Evolutionary conservation across 2,797 vertebrate species (phyloP).

Genomic region (Harpagifer antarcticus): DNA sequence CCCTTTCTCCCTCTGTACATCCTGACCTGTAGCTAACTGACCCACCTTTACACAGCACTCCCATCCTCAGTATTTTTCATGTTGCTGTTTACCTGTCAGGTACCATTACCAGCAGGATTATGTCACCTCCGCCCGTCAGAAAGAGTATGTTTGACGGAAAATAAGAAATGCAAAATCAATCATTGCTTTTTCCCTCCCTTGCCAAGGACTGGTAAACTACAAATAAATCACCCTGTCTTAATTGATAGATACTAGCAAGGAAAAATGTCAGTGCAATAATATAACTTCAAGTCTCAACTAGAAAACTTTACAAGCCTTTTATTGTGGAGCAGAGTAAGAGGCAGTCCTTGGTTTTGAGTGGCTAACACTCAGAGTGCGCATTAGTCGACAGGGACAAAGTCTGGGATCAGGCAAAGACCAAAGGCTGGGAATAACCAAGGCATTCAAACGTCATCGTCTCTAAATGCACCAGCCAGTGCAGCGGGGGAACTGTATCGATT

Average conservation of each 20-base stretch:
- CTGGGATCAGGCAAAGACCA: slow-evolving; percentile 53
- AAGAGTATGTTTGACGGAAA: slow-evolving; percentile 19
- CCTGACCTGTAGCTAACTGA: slow-evolving; percentile 35
- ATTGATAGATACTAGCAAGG: neutral
- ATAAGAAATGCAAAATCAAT: neutral
- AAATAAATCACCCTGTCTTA: neutral
- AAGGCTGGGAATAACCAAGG: slow-evolving; percentile 33
- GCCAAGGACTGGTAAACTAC: neutral
- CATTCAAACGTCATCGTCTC: slow-evolving; percentile 43
- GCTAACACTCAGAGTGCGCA: slow-evolving; percentile 12
- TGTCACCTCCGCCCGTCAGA: slow-evolving; percentile 44
- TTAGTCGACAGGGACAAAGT: slow-evolving; percentile 66
- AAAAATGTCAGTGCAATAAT: neutral
- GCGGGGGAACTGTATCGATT: slow-evolving; percentile 56
- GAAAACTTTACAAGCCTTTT: neutral
- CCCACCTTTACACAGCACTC: slow-evolving; percentile 9
- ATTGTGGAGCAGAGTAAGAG: neutral
- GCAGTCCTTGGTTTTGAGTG: slow-evolving; percentile 15
- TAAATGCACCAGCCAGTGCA: slow-evolving; percentile 27
- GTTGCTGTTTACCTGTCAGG: slow-evolving; percentile 53
- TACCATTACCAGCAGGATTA: slow-evolving; percentile 45
- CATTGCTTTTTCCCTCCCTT: neutral
- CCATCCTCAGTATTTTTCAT: slow-evolving; percentile 9
- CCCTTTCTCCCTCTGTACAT: slow-evolving; percentile 34
- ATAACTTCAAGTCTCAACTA: neutral